Percentiles rank a stretch among this genome's conserved stretches.
These are phyloP conservation scores for Perdix hodgsoniae DNA, from an alignment of 2,797 vertebrate species.

Conservation along the genomic window DNA sequence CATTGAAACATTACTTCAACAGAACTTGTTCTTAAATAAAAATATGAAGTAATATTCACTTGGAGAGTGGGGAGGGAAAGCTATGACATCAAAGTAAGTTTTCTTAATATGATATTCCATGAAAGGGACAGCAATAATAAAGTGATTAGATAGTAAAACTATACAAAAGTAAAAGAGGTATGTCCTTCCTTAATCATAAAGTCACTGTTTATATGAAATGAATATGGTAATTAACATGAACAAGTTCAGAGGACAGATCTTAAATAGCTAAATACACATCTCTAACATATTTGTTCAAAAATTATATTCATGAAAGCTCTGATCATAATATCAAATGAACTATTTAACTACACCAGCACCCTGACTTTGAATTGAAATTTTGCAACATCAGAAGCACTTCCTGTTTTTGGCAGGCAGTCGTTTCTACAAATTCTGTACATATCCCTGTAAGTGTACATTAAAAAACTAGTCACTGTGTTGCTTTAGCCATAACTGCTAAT, in stretches of 20 bases:
- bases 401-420: background rate
- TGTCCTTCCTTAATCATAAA: background rate
- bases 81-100: background rate
- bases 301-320: background rate
- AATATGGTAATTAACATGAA: background rate
- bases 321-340: background rate
- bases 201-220: background rate
- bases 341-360: background rate
- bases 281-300: background rate
- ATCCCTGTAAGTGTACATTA: constrained; percentile 31
- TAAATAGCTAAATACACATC: background rate
- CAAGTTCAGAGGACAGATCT: background rate
- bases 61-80: no score
- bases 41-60: background rate
- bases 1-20: background rate
- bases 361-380: constrained; percentile 18
- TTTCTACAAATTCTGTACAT: background rate
- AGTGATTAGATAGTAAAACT: background rate
- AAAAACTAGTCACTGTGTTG: background rate
- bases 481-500: constrained; percentile 3
- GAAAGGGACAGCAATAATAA: background rate
- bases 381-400: constrained; percentile 16
- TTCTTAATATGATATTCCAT: background rate
- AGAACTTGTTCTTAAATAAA: background rate
- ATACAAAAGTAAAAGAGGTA: background rate